Percentiles rank a stretch among this genome's conserved stretches.
phyloP scores from a whole-genome alignment of 2,797 vertebrate genomes.

The Danio aesculapii region DNA sequence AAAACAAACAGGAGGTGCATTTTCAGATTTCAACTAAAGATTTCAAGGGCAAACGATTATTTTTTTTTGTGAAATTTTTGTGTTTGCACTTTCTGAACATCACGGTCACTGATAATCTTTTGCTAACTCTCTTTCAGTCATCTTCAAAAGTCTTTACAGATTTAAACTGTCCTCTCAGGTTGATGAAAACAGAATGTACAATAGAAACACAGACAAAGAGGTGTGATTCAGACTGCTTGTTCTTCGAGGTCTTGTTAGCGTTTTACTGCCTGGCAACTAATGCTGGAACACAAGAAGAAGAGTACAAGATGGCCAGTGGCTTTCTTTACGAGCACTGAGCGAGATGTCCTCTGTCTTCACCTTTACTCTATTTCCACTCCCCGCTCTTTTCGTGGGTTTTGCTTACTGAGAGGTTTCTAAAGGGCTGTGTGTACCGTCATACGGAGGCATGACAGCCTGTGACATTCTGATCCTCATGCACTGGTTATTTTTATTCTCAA shows the following conservation, averaged over 20 bases:
- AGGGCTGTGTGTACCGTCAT: conserved; percentile 58
- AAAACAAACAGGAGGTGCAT: no score
- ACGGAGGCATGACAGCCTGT: conserved; percentile 70
- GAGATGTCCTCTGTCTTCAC: conserved; percentile 46
- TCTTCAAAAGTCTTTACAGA: neutral
- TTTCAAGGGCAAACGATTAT: no score
- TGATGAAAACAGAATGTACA: neutral
- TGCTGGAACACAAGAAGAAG: conserved; percentile 17
- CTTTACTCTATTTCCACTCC: conserved; percentile 72
- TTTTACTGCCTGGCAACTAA: conserved; percentile 49
- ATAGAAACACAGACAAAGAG: neutral
- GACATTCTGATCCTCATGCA: conserved; percentile 66
- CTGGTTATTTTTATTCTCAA: conserved; percentile 68
- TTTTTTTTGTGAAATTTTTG: no score
- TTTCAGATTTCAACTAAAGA: no score
- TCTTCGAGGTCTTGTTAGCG: conserved; percentile 26
- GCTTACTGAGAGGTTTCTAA: conserved; percentile 74
- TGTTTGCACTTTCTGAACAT: neutral
- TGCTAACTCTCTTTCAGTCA: neutral
- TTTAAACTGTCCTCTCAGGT: neutral
- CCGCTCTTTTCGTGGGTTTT: conserved; percentile 72
- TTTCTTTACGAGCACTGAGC: conserved; percentile 22
- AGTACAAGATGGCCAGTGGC: neutral
- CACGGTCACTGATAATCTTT: conserved; percentile 4
- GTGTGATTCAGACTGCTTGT: conserved; percentile 8